These are phyloP conservation scores for Papilio polyxenes DNA, from an alignment of 1,140 invertebrate genomes.

Conservation along the genomic window DNA sequence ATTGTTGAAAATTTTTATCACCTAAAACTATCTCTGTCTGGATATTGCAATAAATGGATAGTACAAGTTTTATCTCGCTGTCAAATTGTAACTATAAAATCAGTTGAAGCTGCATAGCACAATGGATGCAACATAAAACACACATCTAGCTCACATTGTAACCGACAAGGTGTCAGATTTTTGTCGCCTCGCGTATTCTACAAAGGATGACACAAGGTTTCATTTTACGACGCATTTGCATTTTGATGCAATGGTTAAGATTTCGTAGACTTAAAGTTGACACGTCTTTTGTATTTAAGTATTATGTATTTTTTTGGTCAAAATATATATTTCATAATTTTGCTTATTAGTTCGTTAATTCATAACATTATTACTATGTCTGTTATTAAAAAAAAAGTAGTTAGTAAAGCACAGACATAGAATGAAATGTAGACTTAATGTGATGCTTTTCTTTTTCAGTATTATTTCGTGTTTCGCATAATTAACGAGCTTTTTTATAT, in stretches of 20 bases:
- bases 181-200: neutral
- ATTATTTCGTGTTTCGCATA: neutral
- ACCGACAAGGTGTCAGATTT: slow-evolving; percentile 1
- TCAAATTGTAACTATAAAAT: neutral
- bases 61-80: neutral
- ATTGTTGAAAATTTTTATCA: neutral
- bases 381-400: neutral
- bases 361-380: neutral
- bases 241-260: neutral
- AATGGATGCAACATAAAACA: slow-evolving; percentile 4
- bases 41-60: neutral
- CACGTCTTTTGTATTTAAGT: too few species aligned
- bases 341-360: too few species aligned
- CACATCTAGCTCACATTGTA: slow-evolving; percentile 10
- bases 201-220: neutral
- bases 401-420: neutral
- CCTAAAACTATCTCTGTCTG: neutral
- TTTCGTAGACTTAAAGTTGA: neutral
- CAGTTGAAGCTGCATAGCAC: neutral
- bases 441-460: neutral
- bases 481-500: neutral
- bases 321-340: too few species aligned
- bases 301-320: neutral
- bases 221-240: neutral
- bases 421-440: neutral